Percentiles rank a stretch among this genome's conserved stretches.
These are phyloP conservation scores for Drosophila algonquin DNA, from an alignment of 2,888 invertebrate species.

Conservation along the genomic window DNA sequence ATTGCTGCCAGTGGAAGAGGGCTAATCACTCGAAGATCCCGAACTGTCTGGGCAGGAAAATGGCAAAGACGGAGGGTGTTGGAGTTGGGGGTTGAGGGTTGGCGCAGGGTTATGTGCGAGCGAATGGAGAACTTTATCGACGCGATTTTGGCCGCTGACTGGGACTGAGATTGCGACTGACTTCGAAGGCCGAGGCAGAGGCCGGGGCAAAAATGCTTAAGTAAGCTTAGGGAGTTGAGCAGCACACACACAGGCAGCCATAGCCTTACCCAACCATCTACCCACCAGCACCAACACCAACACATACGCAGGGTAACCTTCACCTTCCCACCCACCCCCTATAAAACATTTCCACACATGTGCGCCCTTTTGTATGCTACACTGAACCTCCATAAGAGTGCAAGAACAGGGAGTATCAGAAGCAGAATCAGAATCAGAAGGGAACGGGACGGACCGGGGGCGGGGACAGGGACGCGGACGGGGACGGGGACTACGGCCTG, in stretches of 20 bases:
- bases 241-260: slow-evolving; percentile 16
- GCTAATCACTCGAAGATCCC: neutral
- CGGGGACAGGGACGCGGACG: too few relatives aligned
- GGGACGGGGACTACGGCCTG: neutral
- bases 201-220: slow-evolving; percentile 67
- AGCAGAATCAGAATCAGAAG: neutral
- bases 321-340: slow-evolving; percentile 2
- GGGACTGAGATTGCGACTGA: slow-evolving; percentile 61
- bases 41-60: slow-evolving; percentile 18
- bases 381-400: slow-evolving; percentile 31
- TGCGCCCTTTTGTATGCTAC: slow-evolving; percentile 55
- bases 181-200: slow-evolving; percentile 42
- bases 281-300: neutral
- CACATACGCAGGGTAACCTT: slow-evolving; percentile 2
- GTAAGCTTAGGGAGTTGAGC: slow-evolving; percentile 63
- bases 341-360: slow-evolving; percentile 62
- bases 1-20: slow-evolving; percentile 4
- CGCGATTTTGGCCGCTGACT: slow-evolving; percentile 42
- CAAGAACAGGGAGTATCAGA: neutral
- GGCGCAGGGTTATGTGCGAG: neutral
- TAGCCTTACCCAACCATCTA: neutral
- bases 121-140: slow-evolving; percentile 40
- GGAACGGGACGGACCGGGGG: too few relatives aligned
- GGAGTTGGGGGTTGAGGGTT: neutral
- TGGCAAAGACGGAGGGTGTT: neutral